These are phyloP conservation scores for Drosophila willistoni DNA, from an alignment of 1,140 invertebrate species.

Conservation along the genomic window DNA sequence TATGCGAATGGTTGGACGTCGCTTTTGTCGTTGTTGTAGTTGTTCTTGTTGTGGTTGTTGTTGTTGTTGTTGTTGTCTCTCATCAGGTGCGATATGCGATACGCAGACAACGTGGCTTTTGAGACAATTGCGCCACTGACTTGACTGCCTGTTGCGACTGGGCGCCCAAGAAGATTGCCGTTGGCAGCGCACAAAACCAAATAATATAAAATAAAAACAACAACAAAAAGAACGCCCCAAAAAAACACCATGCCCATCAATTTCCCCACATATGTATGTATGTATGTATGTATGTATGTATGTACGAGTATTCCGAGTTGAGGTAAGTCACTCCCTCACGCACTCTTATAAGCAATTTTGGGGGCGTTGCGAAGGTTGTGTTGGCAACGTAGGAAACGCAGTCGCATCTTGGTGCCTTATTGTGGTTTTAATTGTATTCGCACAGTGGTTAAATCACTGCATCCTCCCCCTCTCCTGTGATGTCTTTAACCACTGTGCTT, in stretches of 20 bases:
- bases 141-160: constrained; percentile 63
- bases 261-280: no score
- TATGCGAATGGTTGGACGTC: constrained; percentile 81
- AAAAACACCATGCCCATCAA: constrained; percentile 47
- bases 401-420: constrained; percentile 48
- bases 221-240: constrained; percentile 44
- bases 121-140: constrained; percentile 75
- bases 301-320: no score
- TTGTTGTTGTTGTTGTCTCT: constrained; percentile 2
- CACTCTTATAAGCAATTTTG: constrained; percentile 42
- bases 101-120: constrained; percentile 60
- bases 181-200: constrained; percentile 26
- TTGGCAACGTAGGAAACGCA: constrained; percentile 35
- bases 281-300: no score
- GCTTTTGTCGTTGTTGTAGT: constrained; percentile 15
- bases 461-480: no score
- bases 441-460: constrained; percentile 38
- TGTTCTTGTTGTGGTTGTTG: neutral
- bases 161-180: constrained; percentile 73
- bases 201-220: constrained; percentile 10
- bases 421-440: constrained; percentile 53
- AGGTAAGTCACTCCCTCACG: constrained; percentile 5
- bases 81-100: constrained; percentile 82
- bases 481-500: constrained; percentile 18
- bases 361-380: constrained; percentile 46